Base-by-base conservation (phyloP, 2,888 invertebrate genomes). In the Rotaria sp. region DNA sequence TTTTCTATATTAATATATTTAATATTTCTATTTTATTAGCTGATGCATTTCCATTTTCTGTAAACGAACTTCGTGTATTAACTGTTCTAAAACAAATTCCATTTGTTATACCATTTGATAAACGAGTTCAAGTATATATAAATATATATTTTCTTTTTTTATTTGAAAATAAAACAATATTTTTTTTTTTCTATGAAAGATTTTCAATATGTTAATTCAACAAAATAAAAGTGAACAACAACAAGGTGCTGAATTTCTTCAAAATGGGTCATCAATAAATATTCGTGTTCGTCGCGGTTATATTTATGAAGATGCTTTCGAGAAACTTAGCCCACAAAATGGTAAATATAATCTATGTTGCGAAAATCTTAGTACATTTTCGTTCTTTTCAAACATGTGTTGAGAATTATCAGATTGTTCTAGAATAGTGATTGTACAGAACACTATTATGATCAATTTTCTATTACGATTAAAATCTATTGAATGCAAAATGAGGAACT, bases 231-330 rank as follows among this genome's bases (percentile, higher is more conserved):
- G 93, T 85, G 94, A 94, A 26, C 93, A 94, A 88, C 95, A 94
- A 91, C 94, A 94, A 18, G 59, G 85, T 38, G 59, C 57, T n/a
- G 85, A 85, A 30, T 74, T 67, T 74, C 24, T 74, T 8, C 0
- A 93, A 80, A 30, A n/a, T n/a, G 85, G 85, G 50, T 75, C 86
- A 84, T 74, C 85, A 21, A 57, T 57, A 8, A 85, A 85, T 52
- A 85, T 89, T n/a, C 87, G 88, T 3, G 90, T 92, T 35, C 88
- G 92, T 24, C 93, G 99, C 86, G 94, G 95, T 88, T 96, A 96
- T 92, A 93, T 99, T n/a, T 99, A 99, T 90, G 98, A 98, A 92
- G 99, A 99, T 92, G 96, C 98, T 0, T 97, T 96, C 90, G 96
- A 96, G 85, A 96, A 96, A 91, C 93, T 98, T 10, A 95, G 96